Evolutionary conservation across 2,888 invertebrate genomes (phyloP), one percentile per base, ranked within the genome.

Genomic region (Ichneumoninae sp.): DNA sequence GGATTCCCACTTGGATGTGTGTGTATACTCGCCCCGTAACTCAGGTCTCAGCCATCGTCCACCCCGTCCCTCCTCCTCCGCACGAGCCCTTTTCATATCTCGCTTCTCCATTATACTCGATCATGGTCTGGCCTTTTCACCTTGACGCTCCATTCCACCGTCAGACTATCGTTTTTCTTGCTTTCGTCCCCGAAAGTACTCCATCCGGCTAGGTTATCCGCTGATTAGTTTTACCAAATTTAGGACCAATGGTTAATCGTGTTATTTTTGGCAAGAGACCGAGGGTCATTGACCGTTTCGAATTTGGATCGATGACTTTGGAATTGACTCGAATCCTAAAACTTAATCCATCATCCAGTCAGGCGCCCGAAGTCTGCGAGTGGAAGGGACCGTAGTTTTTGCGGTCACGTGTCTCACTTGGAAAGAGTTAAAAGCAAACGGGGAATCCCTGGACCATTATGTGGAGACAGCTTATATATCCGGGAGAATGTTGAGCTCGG

Each of bases 31-130:
- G 44, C 52, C 30, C 26, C 70, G 50, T 63, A 33, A 33, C n/a
- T 33, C 71, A 33, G 66, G 77, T 66, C 65, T 83, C 82, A 63
- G 63, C 33, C 77, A 78, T 83, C 77, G 77, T 77, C 66, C 26
- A 47, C 44, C 44, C 44, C 44, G 44, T 47, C 10, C 57, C 75
- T 19, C 60, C 66, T 40, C 71, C 44, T 47, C 44, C 5, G 16
- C 22, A 13, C 66, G 22, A 68, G 33, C 71, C 73, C 66, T 73
- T 73, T 83, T 73, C 77, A 78, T 71, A 76, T 83, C 82, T 57
- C 50, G 63, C 75, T 75, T 81, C 71, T 60, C 77, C 82, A 83
- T 83, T 78, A 77, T 68, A 68, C 77, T 78, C 77, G 54, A 77
- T 77, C 77, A 83, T 73, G 66, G 47, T 66, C 63, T 36, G 65